Base-by-base conservation (phyloP, 2,797 vertebrate species). In the Anguilla megastoma region DNA sequence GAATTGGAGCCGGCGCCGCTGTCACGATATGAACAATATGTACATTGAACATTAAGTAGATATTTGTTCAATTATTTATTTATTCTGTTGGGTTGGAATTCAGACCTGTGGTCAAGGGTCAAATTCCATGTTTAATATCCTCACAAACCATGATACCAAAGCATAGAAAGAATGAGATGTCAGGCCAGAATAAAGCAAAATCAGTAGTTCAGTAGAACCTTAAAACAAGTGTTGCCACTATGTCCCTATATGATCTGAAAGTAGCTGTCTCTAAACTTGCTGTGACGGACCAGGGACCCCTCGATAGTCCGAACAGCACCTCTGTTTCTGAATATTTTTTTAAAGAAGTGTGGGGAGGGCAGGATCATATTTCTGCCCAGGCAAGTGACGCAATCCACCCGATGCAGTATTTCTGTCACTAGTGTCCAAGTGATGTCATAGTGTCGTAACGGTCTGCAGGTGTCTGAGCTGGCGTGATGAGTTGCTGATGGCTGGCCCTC, bases 381-480 rank as follows among this genome's bases (percentile, higher is more conserved):
- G 89, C 89, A 45, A 90, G 90, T 90, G 91, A 93, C 91, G 92
- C 92, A 92, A 92, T 86, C 86, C 60, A 10, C 0, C 54, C 76
- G 48, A 21, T 89, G 89, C 92, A 82, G 87, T 94, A 92, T 92
- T 89, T 94, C 92, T 85, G 24, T 0, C 52, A 89, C 80, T 41
- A 10, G 33, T 89, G 91, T 89, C 92, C 88, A 90, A 92, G 88
- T 95, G 94, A 95, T 90, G 92, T 95, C 93, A 94, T 83, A 86
- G 84, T 86, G 86, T 89, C 41, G 4, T 89, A 50, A 79, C 85
- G 89, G 89, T 86, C 21, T 14, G 30, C 90, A 91, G 58, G 86
- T 2, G 87, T 92, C 90, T 89, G 90, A 92, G 36, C 27, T 86
- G 88, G 82, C 45, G 85, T 92, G 91, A 91, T 95, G 93, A 95